Evolutionary conservation across 2,797 vertebrate species (phyloP).

Genomic region (Crenuchus spilurus): DNA sequence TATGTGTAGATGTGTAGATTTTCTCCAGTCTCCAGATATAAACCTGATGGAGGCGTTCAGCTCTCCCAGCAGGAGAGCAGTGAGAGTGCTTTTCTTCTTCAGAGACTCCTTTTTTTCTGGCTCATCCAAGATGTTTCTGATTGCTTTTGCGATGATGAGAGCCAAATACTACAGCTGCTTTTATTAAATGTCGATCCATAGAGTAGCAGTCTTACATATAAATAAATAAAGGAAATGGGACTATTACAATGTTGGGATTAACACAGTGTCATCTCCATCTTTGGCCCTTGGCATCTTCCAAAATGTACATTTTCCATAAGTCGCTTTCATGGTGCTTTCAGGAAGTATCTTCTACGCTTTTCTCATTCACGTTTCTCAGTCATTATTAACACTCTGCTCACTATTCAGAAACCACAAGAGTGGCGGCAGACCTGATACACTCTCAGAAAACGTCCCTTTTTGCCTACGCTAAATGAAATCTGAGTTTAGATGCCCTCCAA

Average conservation of each 20-base stretch:
- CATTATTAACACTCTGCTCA: too few relatives aligned
- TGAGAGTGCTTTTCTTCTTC: constrained; percentile 44
- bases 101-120: constrained; percentile 33
- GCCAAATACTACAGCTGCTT: constrained; percentile 56
- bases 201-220: too few relatives aligned
- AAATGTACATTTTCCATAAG: too few relatives aligned
- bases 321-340: too few relatives aligned
- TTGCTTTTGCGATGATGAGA: constrained; percentile 41
- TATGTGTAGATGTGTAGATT: constrained; percentile 37
- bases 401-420: constrained; percentile 59
- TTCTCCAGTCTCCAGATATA: constrained; percentile 32
- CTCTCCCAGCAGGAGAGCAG: constrained; percentile 38
- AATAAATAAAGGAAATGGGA: too few relatives aligned
- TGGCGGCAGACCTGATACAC: not conserved
- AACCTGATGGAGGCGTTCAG: constrained; percentile 43
- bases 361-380: too few relatives aligned
- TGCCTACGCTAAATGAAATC: constrained; percentile 63
- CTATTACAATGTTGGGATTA: too few relatives aligned
- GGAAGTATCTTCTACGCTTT: too few relatives aligned
- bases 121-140: constrained; percentile 37
- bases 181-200: not conserved
- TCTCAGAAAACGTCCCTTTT: constrained; percentile 41
- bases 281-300: too few relatives aligned
- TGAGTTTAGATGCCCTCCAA: constrained; percentile 70
- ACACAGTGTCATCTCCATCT: too few relatives aligned